phyloP scores from a whole-genome alignment of 2,888 invertebrate genomes.

The Conus canariensis region DNA sequence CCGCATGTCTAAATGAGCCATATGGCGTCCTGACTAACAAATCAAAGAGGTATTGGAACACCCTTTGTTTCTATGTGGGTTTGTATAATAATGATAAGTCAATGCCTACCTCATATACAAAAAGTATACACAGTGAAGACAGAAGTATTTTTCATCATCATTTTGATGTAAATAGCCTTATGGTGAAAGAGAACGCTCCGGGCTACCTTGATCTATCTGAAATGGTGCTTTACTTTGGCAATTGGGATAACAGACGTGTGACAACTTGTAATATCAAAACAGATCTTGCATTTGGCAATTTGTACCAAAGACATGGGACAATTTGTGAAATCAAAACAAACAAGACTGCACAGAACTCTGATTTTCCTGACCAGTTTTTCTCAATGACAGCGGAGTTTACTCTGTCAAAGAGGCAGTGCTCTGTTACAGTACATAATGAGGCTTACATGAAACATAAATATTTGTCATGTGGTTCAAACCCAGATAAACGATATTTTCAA shows the following conservation, averaged over 20 bases:
- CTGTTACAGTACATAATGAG: neutral
- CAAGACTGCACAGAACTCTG: neutral
- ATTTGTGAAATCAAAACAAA: constrained; percentile 6
- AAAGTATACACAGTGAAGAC: neutral
- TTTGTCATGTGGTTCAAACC: neutral
- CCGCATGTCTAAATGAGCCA: neutral
- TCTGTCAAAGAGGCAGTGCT: neutral
- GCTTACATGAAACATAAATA: neutral
- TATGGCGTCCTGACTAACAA: neutral
- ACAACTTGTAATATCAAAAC: too few species aligned
- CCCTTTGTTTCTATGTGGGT: neutral
- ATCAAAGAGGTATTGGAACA: neutral
- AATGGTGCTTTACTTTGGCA: too few species aligned
- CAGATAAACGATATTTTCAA: neutral
- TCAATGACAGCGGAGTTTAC: neutral
- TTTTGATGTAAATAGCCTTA: too few species aligned
- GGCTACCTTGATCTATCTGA: neutral
- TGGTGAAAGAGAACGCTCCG: neutral
- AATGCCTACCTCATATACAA: neutral
- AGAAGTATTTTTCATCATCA: neutral
- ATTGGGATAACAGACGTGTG: too few species aligned
- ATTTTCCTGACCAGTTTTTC: neutral
- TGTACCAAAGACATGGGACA: neutral
- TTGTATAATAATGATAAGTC: neutral
- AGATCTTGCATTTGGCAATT: neutral